Base-by-base conservation (phyloP, 2,888 invertebrate species). In the Carabus problematicus region DNA sequence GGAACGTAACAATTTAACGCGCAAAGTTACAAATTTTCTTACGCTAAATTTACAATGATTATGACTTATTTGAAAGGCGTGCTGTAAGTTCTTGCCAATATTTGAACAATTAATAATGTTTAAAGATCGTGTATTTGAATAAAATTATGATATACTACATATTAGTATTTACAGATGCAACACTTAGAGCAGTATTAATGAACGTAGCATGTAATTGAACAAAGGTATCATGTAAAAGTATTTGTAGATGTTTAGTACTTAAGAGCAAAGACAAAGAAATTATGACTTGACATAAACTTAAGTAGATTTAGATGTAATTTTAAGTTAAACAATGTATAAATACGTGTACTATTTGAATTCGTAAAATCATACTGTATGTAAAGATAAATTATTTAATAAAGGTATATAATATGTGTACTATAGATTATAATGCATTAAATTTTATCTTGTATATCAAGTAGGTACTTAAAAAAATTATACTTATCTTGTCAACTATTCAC, bases 141-240 rank as follows among this genome's bases (percentile, higher is more conserved):
- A 39, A 18, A n/a, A 19, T 6, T 29, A 29, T 29, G 2, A 2
- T 49, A 9, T 60, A 61, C 14, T 29, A 55, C 14, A 14, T 45
- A 47, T 41, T 60, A 61, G 43, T 56, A 64, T 54, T 64, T 64
- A 45, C 56, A 56, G 29, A 55, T 45, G 56, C 56, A 55, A 64
- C 45, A 43, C 56, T 43, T 55, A 52, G 49, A 64, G 19, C 64
- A 64, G 64, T 64, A 64, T 64, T 64, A 64, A 16, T 45, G 16
- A 43, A 12, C 29, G 29, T 43, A 64, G 56, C 12, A 39, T 14
- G n/a, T n/a, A n/a, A n/a, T n/a, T n/a, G n/a, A n/a, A 64, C 42
- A 8, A 29, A 62, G 56, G 14, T 64, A 61, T 47, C 49, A 12
- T 29, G 40, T 56, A 56, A 56, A 40, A 56, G 47, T 61, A 60